phyloP scores from a whole-genome alignment of 2,888 invertebrate genomes.

The Lottia gigantea region DNA sequence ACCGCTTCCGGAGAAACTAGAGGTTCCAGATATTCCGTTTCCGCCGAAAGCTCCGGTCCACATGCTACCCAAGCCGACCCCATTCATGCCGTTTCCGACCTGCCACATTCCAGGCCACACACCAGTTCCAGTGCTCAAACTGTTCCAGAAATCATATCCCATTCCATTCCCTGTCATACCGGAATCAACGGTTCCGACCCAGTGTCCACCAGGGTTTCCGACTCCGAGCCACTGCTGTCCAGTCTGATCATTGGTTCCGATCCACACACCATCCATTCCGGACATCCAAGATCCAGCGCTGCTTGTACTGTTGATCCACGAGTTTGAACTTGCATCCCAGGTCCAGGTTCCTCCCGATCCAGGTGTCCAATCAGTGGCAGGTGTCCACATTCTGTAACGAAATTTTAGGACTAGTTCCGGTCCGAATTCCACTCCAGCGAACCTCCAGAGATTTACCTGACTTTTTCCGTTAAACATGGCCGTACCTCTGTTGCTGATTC shows the following conservation, averaged over 20 bases:
- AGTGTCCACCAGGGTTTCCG: not conserved
- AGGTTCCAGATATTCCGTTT: not conserved
- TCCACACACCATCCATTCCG: not conserved
- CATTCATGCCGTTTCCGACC: not conserved
- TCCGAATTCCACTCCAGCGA: slow-evolving; percentile 40
- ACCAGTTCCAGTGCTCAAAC: not conserved
- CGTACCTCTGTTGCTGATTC: slow-evolving; percentile 41
- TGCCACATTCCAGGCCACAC: not conserved
- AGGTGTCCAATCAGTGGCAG: not conserved
- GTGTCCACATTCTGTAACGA: slow-evolving; percentile 33
- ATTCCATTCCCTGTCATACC: not conserved
- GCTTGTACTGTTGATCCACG: not conserved
- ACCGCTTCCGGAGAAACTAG: not conserved
- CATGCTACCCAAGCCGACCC: not conserved
- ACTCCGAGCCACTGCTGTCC: not conserved
- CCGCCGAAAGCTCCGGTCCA: not conserved
- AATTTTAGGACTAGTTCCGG: slow-evolving; percentile 40
- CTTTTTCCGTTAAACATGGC: slow-evolving; percentile 48
- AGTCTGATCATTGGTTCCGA: not conserved
- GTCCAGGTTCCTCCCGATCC: not conserved
- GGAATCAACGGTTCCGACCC: not conserved
- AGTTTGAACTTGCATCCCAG: not conserved
- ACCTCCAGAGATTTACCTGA: slow-evolving; percentile 43
- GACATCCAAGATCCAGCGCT: not conserved
- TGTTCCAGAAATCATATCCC: not conserved